phyloP scores from a whole-genome alignment of 2,888 invertebrate genomes.

The Cheilosia urbana region DNA sequence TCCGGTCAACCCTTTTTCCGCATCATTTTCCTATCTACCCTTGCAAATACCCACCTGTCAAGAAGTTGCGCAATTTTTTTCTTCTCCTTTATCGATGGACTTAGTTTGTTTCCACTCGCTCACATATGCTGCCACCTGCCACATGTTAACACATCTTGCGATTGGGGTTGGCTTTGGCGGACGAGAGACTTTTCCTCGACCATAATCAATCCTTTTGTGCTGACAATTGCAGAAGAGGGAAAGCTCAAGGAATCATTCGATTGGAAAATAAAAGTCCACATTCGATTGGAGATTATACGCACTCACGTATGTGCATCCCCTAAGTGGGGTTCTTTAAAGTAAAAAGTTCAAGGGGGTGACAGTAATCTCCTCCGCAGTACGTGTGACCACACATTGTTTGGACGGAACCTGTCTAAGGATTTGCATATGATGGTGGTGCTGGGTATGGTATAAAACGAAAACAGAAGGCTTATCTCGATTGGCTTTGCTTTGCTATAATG shows the following conservation, averaged over 20 bases:
- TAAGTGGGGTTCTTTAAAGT: conserved; percentile 1
- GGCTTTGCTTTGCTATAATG: conserved; percentile 18
- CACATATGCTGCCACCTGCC: conserved; percentile 19
- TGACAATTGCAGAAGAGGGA: conserved; percentile 32
- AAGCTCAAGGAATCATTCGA: conserved; percentile 61
- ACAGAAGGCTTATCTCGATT: conserved; percentile 6
- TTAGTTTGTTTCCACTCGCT: conserved; percentile 8
- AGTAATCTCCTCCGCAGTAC: conserved; percentile 56
- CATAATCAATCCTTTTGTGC: conserved; percentile 43
- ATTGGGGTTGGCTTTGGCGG: conserved; percentile 18
- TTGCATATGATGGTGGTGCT: conserved; percentile 18
- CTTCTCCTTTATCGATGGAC: conserved; percentile 16
- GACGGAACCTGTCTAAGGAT: conserved; percentile 28
- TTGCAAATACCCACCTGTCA: conserved; percentile 43
- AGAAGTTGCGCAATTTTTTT: conserved; percentile 29
- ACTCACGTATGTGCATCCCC: neutral
- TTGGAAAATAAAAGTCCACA: conserved; percentile 46
- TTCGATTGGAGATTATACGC: conserved; percentile 54
- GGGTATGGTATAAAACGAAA: conserved; percentile 3
- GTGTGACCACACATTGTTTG: conserved; percentile 60
- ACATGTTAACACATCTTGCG: conserved; percentile 40
- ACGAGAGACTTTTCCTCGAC: conserved; percentile 17
- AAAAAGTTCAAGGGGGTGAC: conserved; percentile 47
- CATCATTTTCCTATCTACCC: conserved; percentile 36
- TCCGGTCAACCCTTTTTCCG: conserved; percentile 45